Evolutionary conservation across 2,888 invertebrate species (phyloP).

Genomic region (Papilio gigon): DNA sequence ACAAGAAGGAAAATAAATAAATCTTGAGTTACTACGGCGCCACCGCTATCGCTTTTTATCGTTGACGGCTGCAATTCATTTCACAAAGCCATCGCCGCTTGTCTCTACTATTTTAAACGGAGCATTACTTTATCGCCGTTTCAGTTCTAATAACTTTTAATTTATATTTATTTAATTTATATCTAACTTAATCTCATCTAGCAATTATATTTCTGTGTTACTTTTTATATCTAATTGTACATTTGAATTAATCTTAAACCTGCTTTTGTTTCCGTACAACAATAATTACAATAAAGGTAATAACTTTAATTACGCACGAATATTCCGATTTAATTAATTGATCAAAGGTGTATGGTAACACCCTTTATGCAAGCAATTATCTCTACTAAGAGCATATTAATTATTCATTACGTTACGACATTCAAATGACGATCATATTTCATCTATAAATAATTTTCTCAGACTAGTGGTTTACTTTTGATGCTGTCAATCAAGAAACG

Average conservation of each 20-base stretch:
- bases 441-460: background rate
- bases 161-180: too few relatives aligned
- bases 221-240: too few relatives aligned
- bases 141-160: too few relatives aligned
- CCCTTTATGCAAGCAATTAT: constrained; percentile 11
- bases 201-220: too few relatives aligned
- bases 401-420: constrained; percentile 6
- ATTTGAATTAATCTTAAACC: background rate
- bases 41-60: constrained; percentile 14
- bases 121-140: too few relatives aligned
- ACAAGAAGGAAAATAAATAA: too few relatives aligned
- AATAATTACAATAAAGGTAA: background rate
- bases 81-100: constrained; percentile 3
- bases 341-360: constrained; percentile 11
- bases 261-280: background rate
- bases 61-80: constrained; percentile 21
- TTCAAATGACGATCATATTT: background rate
- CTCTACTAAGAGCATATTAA: constrained; percentile 5
- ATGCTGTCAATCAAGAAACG: too few relatives aligned
- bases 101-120: background rate
- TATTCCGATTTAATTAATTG: constrained; percentile 13
- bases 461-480: too few relatives aligned
- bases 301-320: background rate
- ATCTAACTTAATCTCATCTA: too few relatives aligned
- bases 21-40: background rate